A percentile compares a stretch with the other conserved stretches of the same genome.
phyloP scores from a whole-genome alignment of 92 coral and sea anemone genomes.

The Actinostola sp. region DNA sequence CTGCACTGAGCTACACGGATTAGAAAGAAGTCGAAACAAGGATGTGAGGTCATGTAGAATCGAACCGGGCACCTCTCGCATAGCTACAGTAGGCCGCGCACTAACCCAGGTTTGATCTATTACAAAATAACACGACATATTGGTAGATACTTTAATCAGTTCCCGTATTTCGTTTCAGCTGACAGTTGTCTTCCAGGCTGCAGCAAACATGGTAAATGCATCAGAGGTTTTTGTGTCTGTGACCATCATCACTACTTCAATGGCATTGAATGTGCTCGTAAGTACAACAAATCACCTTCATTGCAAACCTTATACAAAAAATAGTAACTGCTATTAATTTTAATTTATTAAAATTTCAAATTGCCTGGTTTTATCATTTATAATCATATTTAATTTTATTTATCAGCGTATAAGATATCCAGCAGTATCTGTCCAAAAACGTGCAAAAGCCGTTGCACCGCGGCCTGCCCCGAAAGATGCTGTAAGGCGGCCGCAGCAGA shows the following conservation, averaged over 20 bases:
- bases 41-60: too few species aligned
- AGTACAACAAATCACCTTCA: conserved; percentile 7
- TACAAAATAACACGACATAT: too few species aligned
- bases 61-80: too few species aligned
- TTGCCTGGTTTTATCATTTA: background rate
- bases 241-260: conserved; percentile 86
- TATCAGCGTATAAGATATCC: conserved; percentile 71
- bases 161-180: conserved; percentile 42
- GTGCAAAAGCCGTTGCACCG: conserved; percentile 50
- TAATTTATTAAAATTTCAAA: too few species aligned
- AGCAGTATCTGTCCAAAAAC: conserved; percentile 59
- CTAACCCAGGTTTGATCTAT: too few species aligned
- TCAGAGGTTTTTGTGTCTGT: conserved; percentile 83
- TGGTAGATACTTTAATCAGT: too few species aligned
- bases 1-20: too few species aligned
- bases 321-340: background rate
- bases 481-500: conserved; percentile 18
- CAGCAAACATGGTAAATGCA: conserved; percentile 82
- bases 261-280: conserved; percentile 86
- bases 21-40: too few species aligned
- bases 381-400: background rate
- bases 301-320: background rate
- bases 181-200: conserved; percentile 87
- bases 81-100: too few species aligned
- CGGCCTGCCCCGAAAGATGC: conserved; percentile 52